Evolutionary conservation across 2,888 invertebrate species (phyloP).

Genomic region (Noctua pronuba): DNA sequence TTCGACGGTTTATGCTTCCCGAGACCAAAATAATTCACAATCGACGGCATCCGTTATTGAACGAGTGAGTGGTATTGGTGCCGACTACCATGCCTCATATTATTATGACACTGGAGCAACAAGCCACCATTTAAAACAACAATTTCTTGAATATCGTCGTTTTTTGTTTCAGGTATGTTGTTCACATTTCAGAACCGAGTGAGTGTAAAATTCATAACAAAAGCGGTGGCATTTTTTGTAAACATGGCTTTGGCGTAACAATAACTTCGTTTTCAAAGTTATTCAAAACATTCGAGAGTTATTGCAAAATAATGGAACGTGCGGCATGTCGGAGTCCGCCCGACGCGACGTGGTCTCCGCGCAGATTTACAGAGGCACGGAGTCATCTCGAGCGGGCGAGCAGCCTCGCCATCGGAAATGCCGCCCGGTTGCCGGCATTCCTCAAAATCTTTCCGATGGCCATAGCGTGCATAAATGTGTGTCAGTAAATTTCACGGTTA

Average conservation of each 20-base stretch:
- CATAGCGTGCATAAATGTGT: slow-evolving; percentile 69
- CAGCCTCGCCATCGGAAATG: slow-evolving; percentile 79
- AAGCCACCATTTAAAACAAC: slow-evolving; percentile 71
- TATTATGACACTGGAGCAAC: slow-evolving; percentile 66
- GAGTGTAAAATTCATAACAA: slow-evolving; percentile 61
- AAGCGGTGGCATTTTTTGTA: slow-evolving; percentile 57
- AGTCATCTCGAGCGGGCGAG: slow-evolving; percentile 67
- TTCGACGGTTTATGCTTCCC: slow-evolving; percentile 84
- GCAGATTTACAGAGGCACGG: slow-evolving; percentile 58
- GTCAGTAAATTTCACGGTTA: slow-evolving; percentile 65
- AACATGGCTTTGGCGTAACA: slow-evolving; percentile 58
- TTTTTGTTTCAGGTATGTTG: slow-evolving; percentile 64
- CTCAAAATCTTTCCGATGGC: slow-evolving; percentile 78
- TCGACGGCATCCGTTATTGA: slow-evolving; percentile 85
- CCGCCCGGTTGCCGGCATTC: slow-evolving; percentile 83
- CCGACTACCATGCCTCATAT: slow-evolving; percentile 62
- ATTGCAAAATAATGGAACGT: slow-evolving; percentile 64
- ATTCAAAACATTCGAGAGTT: slow-evolving; percentile 59
- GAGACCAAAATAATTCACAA: slow-evolving; percentile 88
- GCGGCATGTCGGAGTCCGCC: slow-evolving; percentile 61
- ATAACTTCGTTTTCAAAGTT: slow-evolving; percentile 55
- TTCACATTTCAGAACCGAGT: slow-evolving; percentile 54
- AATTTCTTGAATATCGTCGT: slow-evolving; percentile 56
- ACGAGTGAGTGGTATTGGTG: slow-evolving; percentile 72
- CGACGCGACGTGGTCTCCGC: slow-evolving; percentile 51